A percentile compares a stretch with the other conserved stretches of the same genome.
Evolutionary conservation across 2,888 invertebrate species (phyloP).

Genomic region (Torymus texanus): DNA sequence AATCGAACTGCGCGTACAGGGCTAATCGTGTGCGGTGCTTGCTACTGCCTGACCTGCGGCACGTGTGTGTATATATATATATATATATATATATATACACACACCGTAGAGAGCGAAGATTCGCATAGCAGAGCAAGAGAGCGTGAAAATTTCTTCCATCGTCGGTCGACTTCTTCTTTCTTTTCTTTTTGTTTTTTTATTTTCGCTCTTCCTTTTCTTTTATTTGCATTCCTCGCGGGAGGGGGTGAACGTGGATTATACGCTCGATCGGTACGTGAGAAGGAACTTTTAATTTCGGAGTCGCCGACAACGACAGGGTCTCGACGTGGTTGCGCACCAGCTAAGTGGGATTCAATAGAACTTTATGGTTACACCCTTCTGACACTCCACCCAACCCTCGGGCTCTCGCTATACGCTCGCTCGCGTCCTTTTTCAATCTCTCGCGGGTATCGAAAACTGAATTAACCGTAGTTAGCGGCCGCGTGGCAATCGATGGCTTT

Average conservation of each 20-base stretch:
- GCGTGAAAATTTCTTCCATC: too few species aligned
- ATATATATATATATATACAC: too few species aligned
- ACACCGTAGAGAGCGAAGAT: too few species aligned
- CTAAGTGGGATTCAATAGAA: slow-evolving; percentile 38
- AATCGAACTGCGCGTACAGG: slow-evolving; percentile 49
- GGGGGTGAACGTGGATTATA: not conserved
- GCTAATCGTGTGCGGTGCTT: slow-evolving; percentile 43
- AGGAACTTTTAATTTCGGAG: slow-evolving; percentile 54
- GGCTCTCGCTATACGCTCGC: not conserved
- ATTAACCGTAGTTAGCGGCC: slow-evolving; percentile 31
- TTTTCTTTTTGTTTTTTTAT: not conserved
- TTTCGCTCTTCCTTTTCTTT: not conserved
- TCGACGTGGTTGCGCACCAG: slow-evolving; percentile 44
- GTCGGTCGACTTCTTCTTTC: not conserved
- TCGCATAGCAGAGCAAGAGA: too few species aligned
- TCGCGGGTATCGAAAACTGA: slow-evolving; percentile 30
- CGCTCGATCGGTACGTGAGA: slow-evolving; percentile 51
- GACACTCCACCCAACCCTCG: not conserved
- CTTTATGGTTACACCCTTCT: not conserved
- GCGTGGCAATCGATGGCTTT: slow-evolving; percentile 7
- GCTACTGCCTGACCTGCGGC: too few species aligned
- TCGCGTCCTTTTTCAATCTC: slow-evolving; percentile 33
- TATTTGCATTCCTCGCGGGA: slow-evolving; percentile 15
- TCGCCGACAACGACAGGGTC: slow-evolving; percentile 35
- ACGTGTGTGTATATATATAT: too few species aligned